Evolutionary conservation across 2,113 vertebrate genomes (phyloP), one percentile per base, ranked within the genome.

Genomic region (Scartelaos histophorus): DNA sequence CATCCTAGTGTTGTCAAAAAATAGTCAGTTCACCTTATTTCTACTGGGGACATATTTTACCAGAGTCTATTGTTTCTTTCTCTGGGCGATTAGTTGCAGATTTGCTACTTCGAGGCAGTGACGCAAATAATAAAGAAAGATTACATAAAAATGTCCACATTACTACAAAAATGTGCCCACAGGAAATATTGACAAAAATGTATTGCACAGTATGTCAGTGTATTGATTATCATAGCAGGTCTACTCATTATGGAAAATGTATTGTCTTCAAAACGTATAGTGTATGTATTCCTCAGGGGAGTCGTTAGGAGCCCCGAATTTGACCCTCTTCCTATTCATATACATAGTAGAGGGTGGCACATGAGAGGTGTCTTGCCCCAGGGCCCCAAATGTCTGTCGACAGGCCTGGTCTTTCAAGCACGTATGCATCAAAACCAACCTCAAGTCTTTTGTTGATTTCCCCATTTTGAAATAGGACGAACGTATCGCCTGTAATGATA

Each of bases 391-490:
- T 29, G 2, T 29, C 29, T 29, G 4, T 29, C 29, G 29, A 29
- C 29, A 29, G 29, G 29, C 29, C 29, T 29, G 29, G 6, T 43
- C 1, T 43, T 38, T 6, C 4, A 10, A 43, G 24, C 54, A 57
- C 13, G 54, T 57, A 43, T 24, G 45, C 7, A 0, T 53, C 77
- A 12, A 68, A 64, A 19, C 1, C 51, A 54, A n/a, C 72, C 45
- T 70, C 43, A 67, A 61, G 65, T 22, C 17, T 16, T 38, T 66
- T 64, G 21, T 57, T 58, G 12, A 58, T 15, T 58, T 25, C 56
- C 56, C 25, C 24, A 15, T 62, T 76, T 66, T 58, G 54, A 51
- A 64, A 38, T 60, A 72, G 66, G 78, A 68, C 54, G 60, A 68
- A 79, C 72, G 65, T 21, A 29, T 24, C 75, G 46, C n/a, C 45